Evolutionary conservation across 2,888 invertebrate genomes (phyloP), one percentile per base, ranked within the genome.

Genomic region (Athetis lepigone): DNA sequence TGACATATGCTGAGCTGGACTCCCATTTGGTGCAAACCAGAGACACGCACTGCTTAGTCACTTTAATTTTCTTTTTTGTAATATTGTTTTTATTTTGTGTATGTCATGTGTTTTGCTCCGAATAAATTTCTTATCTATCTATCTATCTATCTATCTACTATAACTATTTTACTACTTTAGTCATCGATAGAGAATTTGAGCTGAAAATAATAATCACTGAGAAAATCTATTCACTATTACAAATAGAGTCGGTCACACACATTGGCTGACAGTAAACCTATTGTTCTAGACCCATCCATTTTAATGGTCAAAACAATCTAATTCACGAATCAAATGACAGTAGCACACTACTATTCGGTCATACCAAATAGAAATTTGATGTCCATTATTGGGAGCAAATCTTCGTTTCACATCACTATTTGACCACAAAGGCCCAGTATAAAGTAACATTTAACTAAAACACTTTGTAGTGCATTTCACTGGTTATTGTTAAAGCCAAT

Each of bases 401-500:
- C 75, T 74, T 73, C 45, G 59, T 55, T 55, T 49, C 29, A 57
- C 40, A 75, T 71, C 71, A 62, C 45, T 51, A 59, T 45, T 37
- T 45, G 46, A 51, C 45, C 56, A 54, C 46, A 55, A 61, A 58
- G 33, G 62, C 64, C 60, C 49, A 6, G 55, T 65, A 51, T 50
- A 55, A 54, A 19, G 46, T 55, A 54, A 50, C 40, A 19, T 70
- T 55, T 47, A 65, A 70, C 55, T 64, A 78, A 70, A 56, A 70
- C 64, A 63, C 57, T 57, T 59, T 62, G 57, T 60, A 49, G 18
- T 50, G 56, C 40, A 56, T 70, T 75, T 57, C 27, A 47, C 51
- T 43, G 65, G 73, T 70, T 78, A 82, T 82, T 83, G 83, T 81
- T 74, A 68, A 57, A 81, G 75, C 83, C 86, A 85, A 86, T 86